Evolutionary conservation across 2,113 vertebrate genomes (phyloP), one percentile per base, ranked within the genome.

Genomic region (Muscicapa adusta): DNA sequence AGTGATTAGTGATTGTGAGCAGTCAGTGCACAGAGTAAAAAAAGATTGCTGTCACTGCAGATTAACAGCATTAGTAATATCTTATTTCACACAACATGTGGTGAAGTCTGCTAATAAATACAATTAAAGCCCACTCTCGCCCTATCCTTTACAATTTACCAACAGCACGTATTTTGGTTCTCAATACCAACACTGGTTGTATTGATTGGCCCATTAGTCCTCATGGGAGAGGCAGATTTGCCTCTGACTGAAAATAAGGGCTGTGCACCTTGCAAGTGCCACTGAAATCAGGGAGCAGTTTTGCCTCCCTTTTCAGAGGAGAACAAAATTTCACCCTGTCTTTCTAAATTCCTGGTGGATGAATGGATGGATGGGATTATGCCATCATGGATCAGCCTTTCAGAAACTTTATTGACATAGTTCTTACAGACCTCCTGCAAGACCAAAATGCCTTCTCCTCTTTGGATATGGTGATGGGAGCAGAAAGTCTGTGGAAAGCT

Each of bases 11-110:
- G 51, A 79, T 38, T 92, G 63, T 31, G 54, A 93, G 74, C 89
- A 80, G 65, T 25, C 89, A 86, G 74, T 2, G 1, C 56, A 25
- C 3, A 38, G 53, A 34, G 61, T 42, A 28, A 72, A 77, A 87
- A 74, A 94, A 79, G 58, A 77, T 65, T 94, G 60, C 91, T 88
- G 82, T 75, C 79, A 74, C 33, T 57, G 65, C 73, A 84, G 79
- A 84, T 29, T 7, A 93, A 86, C 29, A 89, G 54, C 65, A 50
- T 92, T 78, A 87, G 70, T 42, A 93, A 87, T 84, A 85, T 79
- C 43, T 82, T 80, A 87, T 94, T 94, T 92, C 91, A 79, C 61
- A 68, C 33, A 25, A 50, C 34, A 70, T 56, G 54, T 18, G 53
- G 53, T 61, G 83, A 92, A 66, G 68, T 53, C 48, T 87, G 80